phyloP scores from a whole-genome alignment of 2,113 vertebrate species.

The Anhinga anhinga region DNA sequence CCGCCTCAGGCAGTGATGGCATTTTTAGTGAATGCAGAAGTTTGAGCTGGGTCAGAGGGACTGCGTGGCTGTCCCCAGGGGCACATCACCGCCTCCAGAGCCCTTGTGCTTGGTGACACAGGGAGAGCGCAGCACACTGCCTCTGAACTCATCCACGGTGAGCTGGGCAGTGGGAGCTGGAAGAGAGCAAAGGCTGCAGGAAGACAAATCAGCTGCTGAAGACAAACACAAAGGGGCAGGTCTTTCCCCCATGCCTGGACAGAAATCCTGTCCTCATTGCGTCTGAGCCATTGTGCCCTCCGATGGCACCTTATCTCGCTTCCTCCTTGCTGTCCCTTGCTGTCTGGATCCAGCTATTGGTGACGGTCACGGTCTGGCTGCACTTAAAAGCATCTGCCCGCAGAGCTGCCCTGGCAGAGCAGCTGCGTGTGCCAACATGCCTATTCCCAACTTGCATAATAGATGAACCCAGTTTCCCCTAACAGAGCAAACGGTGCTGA shows the following conservation, averaged over 20 bases:
- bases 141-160: accelerated
- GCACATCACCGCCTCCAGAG: not conserved
- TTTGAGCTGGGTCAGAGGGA: not conserved
- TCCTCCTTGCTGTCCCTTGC: not conserved
- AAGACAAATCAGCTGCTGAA: slow-evolving; percentile 26
- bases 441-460: not conserved
- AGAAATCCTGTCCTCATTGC: not conserved
- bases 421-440: not conserved
- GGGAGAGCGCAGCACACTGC: not conserved
- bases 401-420: not conserved
- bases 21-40: not conserved
- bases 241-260: not conserved
- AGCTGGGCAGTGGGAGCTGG: not conserved
- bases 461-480: slow-evolving; percentile 1
- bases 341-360: not conserved
- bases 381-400: not conserved
- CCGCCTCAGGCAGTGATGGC: not conserved
- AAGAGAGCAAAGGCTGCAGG: not conserved
- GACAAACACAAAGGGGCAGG: slow-evolving; percentile 1
- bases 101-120: not conserved
- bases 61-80: not conserved
- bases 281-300: not conserved
- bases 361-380: not conserved
- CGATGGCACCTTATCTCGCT: slow-evolving; percentile 13
- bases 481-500: not conserved